phyloP scores from a whole-genome alignment of 92 coral and sea anemone genomes.

The Palythoa caribaeorum region DNA sequence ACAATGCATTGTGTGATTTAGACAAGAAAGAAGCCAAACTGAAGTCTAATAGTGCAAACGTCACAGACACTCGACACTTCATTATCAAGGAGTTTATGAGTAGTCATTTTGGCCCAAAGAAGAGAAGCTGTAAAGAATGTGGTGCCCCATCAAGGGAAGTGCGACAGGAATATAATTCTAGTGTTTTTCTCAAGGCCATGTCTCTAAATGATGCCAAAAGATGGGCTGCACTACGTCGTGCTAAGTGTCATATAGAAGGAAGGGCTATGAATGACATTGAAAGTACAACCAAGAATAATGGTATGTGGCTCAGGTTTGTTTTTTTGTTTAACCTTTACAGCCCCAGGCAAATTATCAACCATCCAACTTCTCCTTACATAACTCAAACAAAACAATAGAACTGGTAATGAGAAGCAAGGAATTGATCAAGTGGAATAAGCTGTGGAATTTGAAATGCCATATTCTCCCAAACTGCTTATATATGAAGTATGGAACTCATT shows the following conservation, averaged over 20 bases:
- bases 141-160: constrained; percentile 91
- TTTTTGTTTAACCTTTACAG: too few relatives aligned
- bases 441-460: too few relatives aligned
- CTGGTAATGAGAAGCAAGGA: too few relatives aligned
- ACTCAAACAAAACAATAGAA: too few relatives aligned
- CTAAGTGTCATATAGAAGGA: constrained; percentile 44
- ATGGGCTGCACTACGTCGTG: constrained; percentile 72
- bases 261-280: background rate
- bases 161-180: constrained; percentile 80
- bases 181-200: constrained; percentile 79
- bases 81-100: constrained; percentile 81
- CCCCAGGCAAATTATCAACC: too few relatives aligned
- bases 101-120: constrained; percentile 70
- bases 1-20: constrained; percentile 55
- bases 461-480: too few relatives aligned
- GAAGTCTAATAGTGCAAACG: constrained; percentile 81
- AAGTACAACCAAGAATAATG: background rate
- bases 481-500: too few relatives aligned
- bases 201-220: constrained; percentile 80
- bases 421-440: too few relatives aligned
- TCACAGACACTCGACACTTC: constrained; percentile 87
- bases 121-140: constrained; percentile 76
- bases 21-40: constrained; percentile 82
- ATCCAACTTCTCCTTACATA: too few relatives aligned
- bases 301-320: background rate